Conservation (phyloP, 1,140 invertebrate species). For the Trachymyrmex cornetzi region DNA sequence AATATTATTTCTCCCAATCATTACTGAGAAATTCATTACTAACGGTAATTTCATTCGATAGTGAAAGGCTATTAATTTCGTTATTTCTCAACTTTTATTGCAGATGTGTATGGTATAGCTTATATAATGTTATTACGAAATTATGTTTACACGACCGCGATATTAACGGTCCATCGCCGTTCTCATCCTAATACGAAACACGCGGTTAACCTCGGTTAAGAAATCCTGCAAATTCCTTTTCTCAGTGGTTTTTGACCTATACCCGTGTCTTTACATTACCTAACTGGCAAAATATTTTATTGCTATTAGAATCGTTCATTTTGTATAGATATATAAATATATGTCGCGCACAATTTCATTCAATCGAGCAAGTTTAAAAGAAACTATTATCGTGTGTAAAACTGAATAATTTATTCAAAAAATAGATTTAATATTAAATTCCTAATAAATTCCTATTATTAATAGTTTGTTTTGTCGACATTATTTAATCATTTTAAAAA, state of each 20-base stretch:
- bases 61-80: conserved; percentile 41
- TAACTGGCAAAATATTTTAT: background rate
- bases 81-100: conserved; percentile 23
- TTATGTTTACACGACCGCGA: conserved; percentile 43
- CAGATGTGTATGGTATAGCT: background rate
- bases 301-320: background rate
- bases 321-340: background rate
- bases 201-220: conserved; percentile 10
- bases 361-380: background rate
- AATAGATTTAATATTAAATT: background rate
- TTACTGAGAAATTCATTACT: conserved; percentile 9
- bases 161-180: background rate
- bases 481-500: background rate
- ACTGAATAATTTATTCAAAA: background rate
- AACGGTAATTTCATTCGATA: background rate
- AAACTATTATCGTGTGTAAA: background rate
- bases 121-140: conserved; percentile 46
- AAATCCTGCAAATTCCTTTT: conserved; percentile 22
- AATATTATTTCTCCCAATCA: conserved; percentile 1
- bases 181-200: background rate
- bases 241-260: background rate
- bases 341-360: background rate
- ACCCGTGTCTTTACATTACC: background rate
- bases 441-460: background rate
- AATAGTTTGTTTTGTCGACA: background rate